Percentiles rank a stretch among this genome's conserved stretches.
Conservation (phyloP, 2,888 invertebrate species). For the Coenonympha glycerion region DNA sequence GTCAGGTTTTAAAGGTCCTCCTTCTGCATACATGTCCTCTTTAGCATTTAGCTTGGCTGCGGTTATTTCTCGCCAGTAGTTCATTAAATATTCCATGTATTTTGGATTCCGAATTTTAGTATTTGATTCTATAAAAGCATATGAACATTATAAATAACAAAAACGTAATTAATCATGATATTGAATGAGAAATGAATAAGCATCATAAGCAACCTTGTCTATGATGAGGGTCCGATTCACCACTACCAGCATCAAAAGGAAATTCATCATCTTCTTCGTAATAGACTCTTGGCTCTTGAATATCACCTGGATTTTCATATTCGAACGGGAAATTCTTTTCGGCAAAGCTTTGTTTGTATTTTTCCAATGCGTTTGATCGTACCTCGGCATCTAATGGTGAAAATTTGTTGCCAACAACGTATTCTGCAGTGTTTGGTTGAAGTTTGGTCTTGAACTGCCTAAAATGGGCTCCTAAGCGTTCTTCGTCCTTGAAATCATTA, state of each 20-base stretch:
- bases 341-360: conserved; percentile 65
- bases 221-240: conserved; percentile 54
- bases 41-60: conserved; percentile 52
- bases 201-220: conserved; percentile 46
- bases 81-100: conserved; percentile 64
- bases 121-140: conserved; percentile 27
- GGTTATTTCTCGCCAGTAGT: conserved; percentile 58
- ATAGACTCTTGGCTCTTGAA: conserved; percentile 76
- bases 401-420: conserved; percentile 56
- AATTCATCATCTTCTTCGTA: conserved; percentile 72
- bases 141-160: not conserved
- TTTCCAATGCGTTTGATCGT: conserved; percentile 61
- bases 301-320: conserved; percentile 63
- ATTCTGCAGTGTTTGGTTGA: conserved; percentile 61
- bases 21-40: conserved; percentile 60
- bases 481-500: conserved; percentile 56
- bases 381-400: conserved; percentile 65
- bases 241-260: conserved; percentile 61
- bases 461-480: conserved; percentile 68
- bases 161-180: no score
- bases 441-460: conserved; percentile 58
- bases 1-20: conserved; percentile 60
- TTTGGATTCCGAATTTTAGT: conserved; percentile 46
- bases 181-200: not conserved
- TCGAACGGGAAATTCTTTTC: conserved; percentile 69